Percentiles rank a stretch among this genome's conserved stretches.
These are phyloP conservation scores for Genyomyrus donnyi DNA, from an alignment of 2,113 vertebrate genomes.

Conservation along the genomic window DNA sequence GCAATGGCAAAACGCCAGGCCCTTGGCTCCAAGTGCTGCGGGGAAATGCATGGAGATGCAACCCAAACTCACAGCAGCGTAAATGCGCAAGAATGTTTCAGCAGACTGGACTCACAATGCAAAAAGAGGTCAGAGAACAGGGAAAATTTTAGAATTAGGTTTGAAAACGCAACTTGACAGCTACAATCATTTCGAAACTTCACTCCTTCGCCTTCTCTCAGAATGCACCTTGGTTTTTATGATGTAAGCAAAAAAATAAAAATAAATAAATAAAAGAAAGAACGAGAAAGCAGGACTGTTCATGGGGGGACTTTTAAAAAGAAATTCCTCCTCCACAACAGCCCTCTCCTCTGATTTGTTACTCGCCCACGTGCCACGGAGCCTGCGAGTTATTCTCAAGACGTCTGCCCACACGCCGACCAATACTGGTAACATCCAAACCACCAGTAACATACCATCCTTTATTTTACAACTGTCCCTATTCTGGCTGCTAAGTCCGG, in stretches of 20 bases:
- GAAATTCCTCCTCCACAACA: constrained; percentile 2
- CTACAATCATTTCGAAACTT: not conserved
- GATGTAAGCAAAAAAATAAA: not conserved
- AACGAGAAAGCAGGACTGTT: not conserved
- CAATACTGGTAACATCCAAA: constrained; percentile 4
- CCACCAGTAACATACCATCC: not conserved
- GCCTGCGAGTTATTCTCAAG: not conserved
- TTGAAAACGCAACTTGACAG: not conserved
- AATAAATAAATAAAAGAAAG: not conserved
- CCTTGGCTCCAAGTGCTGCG: not conserved
- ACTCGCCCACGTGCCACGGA: not conserved
- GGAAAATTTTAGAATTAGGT: not conserved
- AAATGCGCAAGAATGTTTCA: not conserved
- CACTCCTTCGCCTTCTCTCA: not conserved
- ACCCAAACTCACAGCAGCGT: not conserved
- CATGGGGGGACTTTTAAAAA: constrained; percentile 7
- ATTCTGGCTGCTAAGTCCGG: not conserved
- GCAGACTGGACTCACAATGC: not conserved
- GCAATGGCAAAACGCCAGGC: not conserved
- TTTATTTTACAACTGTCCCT: not conserved
- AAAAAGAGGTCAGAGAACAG: not conserved
- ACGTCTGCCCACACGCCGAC: not conserved
- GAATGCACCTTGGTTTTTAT: not conserved
- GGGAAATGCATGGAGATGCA: not conserved
- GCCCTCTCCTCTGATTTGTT: not conserved